phyloP scores from a whole-genome alignment of 92 coral and sea anemone species.

The Palythoa caribaeorum region DNA sequence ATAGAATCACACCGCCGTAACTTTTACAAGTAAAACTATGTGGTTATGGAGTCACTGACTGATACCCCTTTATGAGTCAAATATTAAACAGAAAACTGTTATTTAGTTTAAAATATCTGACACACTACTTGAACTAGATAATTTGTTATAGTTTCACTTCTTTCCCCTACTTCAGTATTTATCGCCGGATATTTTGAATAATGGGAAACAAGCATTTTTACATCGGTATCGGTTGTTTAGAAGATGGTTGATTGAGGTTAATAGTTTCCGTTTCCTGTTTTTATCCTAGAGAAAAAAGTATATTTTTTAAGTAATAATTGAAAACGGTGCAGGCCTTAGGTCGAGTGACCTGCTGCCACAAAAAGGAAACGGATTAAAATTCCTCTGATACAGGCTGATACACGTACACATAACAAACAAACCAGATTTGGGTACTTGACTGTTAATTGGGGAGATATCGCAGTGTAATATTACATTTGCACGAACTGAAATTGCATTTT shows the following conservation, averaged over 20 bases:
- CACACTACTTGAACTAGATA: no score
- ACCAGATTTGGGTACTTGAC: conserved; percentile 1
- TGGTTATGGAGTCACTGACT: no score
- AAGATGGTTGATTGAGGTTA: neutral
- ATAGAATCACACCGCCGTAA: no score
- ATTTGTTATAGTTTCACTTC: neutral
- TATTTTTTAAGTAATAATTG: neutral
- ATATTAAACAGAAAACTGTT: no score
- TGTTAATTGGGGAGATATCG: conserved; percentile 1
- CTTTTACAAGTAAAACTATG: no score
- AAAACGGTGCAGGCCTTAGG: neutral
- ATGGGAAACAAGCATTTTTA: neutral
- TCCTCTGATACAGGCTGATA: conserved; percentile 11
- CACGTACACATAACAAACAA: conserved; percentile 18
- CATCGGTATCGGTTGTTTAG: neutral
- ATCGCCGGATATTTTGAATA: neutral
- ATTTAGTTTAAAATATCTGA: no score
- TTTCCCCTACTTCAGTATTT: neutral
- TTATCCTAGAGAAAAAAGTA: neutral
- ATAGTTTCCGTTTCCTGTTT: neutral
- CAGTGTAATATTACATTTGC: neutral
- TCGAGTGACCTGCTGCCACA: no score
- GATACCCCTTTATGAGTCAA: no score
- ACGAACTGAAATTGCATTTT: no score
- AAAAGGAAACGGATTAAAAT: conserved; percentile 10